Evolutionary conservation across 2,888 invertebrate genomes (phyloP).

Genomic region (Nyleta sp.): DNA sequence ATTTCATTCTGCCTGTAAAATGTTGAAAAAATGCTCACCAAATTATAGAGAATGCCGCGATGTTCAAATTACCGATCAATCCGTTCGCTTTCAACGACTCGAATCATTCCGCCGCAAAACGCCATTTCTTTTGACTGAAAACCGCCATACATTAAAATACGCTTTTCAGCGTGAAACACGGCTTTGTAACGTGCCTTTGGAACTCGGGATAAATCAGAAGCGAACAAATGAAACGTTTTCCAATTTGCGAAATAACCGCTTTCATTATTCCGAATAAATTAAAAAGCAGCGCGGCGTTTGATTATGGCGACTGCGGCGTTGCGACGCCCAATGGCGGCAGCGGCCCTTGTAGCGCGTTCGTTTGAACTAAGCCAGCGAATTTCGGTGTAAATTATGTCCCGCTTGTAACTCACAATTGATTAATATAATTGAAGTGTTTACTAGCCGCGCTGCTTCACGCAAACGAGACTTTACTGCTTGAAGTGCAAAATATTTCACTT

Average conservation of each 20-base stretch:
- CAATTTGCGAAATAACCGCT: conserved; percentile 29
- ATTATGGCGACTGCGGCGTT: conserved; percentile 2
- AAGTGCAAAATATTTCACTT: conserved; percentile 33
- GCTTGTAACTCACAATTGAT: conserved; percentile 13
- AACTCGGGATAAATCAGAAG: conserved; percentile 15
- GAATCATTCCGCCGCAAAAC: no score
- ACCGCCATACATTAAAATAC: no score
- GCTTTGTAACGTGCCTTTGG: conserved; percentile 3
- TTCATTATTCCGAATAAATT: conserved; percentile 21
- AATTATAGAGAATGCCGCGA: no score
- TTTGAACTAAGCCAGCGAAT: conserved; percentile 14
- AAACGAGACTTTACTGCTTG: conserved; percentile 42
- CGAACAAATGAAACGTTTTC: conserved; percentile 25
- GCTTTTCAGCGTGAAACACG: not conserved
- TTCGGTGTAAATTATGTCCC: not conserved
- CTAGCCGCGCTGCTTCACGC: conserved; percentile 4
- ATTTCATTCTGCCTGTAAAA: no score
- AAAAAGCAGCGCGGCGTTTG: not conserved
- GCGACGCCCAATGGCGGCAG: not conserved
- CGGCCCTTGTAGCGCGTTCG: not conserved
- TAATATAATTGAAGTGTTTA: conserved; percentile 20
- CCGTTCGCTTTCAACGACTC: no score
- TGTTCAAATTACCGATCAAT: no score
- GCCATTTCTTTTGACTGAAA: no score
- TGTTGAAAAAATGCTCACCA: no score